These are phyloP conservation scores for Dendroctonus valens DNA, from an alignment of 1,140 invertebrate species.

Conservation along the genomic window DNA sequence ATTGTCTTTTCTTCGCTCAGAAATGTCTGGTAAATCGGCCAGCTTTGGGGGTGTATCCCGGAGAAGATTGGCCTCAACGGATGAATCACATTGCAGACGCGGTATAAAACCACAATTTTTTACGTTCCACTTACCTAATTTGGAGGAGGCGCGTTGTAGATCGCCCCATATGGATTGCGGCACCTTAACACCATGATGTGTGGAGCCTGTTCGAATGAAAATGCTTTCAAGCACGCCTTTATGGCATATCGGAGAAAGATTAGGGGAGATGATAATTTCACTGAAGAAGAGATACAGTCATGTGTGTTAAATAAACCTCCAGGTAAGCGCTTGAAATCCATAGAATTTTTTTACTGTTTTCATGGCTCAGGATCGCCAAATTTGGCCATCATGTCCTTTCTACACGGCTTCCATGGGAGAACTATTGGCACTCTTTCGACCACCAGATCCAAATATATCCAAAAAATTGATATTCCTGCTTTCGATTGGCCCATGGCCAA, in stretches of 20 bases:
- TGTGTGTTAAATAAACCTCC: slow-evolving; percentile 84
- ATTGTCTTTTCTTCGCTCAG: slow-evolving; percentile 1
- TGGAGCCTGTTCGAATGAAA: slow-evolving; percentile 95
- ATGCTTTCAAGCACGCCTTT: slow-evolving; percentile 90
- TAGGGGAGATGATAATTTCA: slow-evolving; percentile 65
- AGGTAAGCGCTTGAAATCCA: not conserved
- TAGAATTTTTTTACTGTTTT: not conserved
- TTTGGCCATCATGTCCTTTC: slow-evolving; percentile 86
- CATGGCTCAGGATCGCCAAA: slow-evolving; percentile 66
- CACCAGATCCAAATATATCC: slow-evolving; percentile 93
- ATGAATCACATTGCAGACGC: slow-evolving; percentile 60
- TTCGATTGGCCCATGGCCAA: slow-evolving; percentile 73
- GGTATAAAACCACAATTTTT: slow-evolving; percentile 22
- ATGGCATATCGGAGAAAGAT: slow-evolving; percentile 63
- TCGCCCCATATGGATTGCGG: slow-evolving; percentile 71
- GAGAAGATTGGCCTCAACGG: slow-evolving; percentile 76
- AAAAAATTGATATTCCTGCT: slow-evolving; percentile 94
- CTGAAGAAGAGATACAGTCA: slow-evolving; percentile 70
- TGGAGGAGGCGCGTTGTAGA: slow-evolving; percentile 56
- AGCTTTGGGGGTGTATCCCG: slow-evolving; percentile 88
- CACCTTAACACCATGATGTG: slow-evolving; percentile 95
- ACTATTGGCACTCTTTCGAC: slow-evolving; percentile 82
- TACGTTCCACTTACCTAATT: slow-evolving; percentile 2
- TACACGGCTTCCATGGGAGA: slow-evolving; percentile 82
- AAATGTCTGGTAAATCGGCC: slow-evolving; percentile 82